These are phyloP conservation scores for Melipona quadrifasciata DNA, from an alignment of 1,140 invertebrate genomes.

Conservation along the genomic window DNA sequence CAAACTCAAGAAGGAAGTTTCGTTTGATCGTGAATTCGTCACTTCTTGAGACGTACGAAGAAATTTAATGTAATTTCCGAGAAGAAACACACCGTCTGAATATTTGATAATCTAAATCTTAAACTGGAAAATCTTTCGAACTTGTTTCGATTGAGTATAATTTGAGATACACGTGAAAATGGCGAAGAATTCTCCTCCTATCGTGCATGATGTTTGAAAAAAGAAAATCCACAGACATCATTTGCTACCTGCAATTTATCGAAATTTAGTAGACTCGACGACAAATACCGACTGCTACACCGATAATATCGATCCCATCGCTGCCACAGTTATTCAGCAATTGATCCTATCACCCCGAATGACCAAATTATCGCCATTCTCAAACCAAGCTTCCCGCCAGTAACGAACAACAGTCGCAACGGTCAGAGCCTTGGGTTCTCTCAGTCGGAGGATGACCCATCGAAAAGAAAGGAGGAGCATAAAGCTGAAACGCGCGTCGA, in stretches of 20 bases:
- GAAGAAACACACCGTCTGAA: too few relatives aligned
- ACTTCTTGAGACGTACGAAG: too few relatives aligned
- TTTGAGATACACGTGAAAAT: background rate
- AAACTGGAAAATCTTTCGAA: background rate
- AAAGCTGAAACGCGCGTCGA: background rate
- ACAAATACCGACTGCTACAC: background rate
- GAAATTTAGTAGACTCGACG: background rate
- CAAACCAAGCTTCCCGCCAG: background rate
- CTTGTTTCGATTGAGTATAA: background rate
- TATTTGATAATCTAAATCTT: too few relatives aligned
- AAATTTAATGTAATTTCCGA: too few relatives aligned
- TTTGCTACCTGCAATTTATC: background rate
- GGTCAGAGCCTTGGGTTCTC: background rate
- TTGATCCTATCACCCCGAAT: background rate
- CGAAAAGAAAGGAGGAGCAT: background rate
- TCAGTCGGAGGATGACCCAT: slow-evolving; percentile 36
- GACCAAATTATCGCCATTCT: background rate
- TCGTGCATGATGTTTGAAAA: background rate
- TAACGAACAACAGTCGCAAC: slow-evolving; percentile 1
- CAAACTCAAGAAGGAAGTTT: too few relatives aligned
- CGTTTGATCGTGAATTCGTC: background rate
- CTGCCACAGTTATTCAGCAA: background rate
- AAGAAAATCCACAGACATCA: background rate
- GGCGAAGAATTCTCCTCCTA: background rate
- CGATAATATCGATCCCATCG: background rate